phyloP scores from a whole-genome alignment of 1,140 invertebrate genomes.

The Caenorhabditis inopinata region DNA sequence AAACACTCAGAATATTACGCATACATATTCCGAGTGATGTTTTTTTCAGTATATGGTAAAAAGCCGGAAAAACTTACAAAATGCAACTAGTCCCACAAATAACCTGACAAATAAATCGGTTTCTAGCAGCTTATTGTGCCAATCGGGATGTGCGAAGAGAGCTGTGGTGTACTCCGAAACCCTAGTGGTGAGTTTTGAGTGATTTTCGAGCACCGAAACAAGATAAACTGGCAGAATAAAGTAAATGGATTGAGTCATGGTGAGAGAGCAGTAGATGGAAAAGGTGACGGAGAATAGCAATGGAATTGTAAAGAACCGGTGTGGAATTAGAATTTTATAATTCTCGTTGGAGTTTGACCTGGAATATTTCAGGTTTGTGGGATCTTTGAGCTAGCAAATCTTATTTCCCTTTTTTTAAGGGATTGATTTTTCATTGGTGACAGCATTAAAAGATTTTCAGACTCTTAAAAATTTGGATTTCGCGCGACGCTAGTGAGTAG shows the following conservation, averaged over 20 bases:
- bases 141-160: not conserved
- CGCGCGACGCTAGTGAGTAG: too few relatives aligned
- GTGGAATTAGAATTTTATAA: constrained; percentile 26
- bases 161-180: not conserved
- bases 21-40: too few relatives aligned
- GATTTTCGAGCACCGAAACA: constrained; percentile 69
- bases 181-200: not conserved
- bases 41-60: too few relatives aligned
- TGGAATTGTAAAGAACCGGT: constrained; percentile 14
- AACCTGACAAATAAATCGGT: not conserved
- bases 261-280: constrained; percentile 72
- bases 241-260: constrained; percentile 73
- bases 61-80: constrained; percentile 25
- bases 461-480: too few relatives aligned
- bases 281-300: constrained; percentile 44
- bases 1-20: not conserved
- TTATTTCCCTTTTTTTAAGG: too few relatives aligned
- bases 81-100: not conserved
- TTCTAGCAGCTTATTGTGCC: not conserved
- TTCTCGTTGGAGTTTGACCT: not conserved
- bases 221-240: constrained; percentile 72
- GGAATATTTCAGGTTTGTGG: too few relatives aligned
- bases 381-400: too few relatives aligned
- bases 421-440: too few relatives aligned
- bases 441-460: too few relatives aligned